phyloP scores from a whole-genome alignment of 92 coral and sea anemone species.

The Heliopora coerulea region DNA sequence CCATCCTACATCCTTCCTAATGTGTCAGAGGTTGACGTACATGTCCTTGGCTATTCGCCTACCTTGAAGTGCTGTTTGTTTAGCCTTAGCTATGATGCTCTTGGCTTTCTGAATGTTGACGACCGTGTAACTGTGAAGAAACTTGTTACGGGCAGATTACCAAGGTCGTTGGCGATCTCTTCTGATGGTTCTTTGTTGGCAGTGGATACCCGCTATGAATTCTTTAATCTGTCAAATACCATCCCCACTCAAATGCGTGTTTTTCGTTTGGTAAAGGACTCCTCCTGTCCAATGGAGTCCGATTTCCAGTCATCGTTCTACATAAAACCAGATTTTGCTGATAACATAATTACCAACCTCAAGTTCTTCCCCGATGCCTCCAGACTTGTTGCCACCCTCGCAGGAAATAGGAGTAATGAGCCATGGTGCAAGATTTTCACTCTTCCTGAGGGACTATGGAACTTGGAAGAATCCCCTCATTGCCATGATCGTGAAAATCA shows the following conservation, averaged over 20 bases:
- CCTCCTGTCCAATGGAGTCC: background rate
- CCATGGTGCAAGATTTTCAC: constrained; percentile 36
- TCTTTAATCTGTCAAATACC: background rate
- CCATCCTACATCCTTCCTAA: background rate
- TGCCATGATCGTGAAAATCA: background rate
- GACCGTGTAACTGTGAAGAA: background rate
- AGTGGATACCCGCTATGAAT: background rate
- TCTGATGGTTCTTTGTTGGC: background rate
- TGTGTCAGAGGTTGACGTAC: background rate
- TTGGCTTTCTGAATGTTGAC: background rate
- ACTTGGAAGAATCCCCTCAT: background rate
- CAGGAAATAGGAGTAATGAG: constrained; percentile 16
- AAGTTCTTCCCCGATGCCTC: background rate
- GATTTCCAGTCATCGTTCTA: background rate
- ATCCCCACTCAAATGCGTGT: background rate
- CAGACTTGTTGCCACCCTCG: background rate
- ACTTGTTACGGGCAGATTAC: background rate
- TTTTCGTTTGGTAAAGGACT: background rate
- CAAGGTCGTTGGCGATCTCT: background rate
- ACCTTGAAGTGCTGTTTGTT: background rate
- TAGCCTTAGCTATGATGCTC: background rate
- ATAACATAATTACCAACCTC: background rate
- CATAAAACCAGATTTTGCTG: background rate
- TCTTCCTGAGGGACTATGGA: constrained; percentile 23
- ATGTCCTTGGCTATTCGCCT: background rate